Percentiles rank a stretch among this genome's conserved stretches.
These are phyloP conservation scores for Trachurus trachurus DNA, from an alignment of 2,797 vertebrate species.

Conservation along the genomic window DNA sequence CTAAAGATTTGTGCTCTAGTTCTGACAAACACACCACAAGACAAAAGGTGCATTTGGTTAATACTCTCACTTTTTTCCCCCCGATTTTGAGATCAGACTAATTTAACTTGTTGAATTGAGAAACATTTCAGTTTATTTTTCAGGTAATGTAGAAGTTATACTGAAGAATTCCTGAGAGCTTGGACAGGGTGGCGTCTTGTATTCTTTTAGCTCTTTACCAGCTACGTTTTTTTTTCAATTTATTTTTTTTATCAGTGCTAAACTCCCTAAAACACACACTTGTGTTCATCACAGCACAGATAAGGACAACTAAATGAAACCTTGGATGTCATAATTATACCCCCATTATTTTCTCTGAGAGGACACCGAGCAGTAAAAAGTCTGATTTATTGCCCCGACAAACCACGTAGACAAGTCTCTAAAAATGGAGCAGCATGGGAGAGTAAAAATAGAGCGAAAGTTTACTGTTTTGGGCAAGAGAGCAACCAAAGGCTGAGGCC, in stretches of 20 bases:
- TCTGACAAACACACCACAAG: not conserved
- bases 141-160: not conserved
- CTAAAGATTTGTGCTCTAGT: not conserved
- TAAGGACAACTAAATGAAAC: conserved; percentile 33
- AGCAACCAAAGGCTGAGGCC: conserved; percentile 48
- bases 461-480: conserved; percentile 58
- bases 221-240: not conserved
- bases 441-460: conserved; percentile 67
- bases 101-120: not conserved
- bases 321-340: conserved; percentile 31
- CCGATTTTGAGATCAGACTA: not conserved
- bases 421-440: conserved; percentile 50
- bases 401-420: conserved; percentile 53
- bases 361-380: conserved; percentile 41
- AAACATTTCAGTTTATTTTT: not conserved
- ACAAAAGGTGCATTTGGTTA: not conserved
- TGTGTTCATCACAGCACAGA: conserved; percentile 18
- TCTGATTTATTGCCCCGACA: conserved; percentile 59
- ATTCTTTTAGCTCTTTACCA: not conserved
- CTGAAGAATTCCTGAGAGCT: not conserved
- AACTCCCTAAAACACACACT: conserved; percentile 21
- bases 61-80: not conserved
- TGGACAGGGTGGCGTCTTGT: conserved; percentile 3
- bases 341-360: conserved; percentile 48
- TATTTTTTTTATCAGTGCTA: not conserved